Base-by-base conservation (phyloP, 2,797 vertebrate genomes). In the Limosa lapponica region DNA sequence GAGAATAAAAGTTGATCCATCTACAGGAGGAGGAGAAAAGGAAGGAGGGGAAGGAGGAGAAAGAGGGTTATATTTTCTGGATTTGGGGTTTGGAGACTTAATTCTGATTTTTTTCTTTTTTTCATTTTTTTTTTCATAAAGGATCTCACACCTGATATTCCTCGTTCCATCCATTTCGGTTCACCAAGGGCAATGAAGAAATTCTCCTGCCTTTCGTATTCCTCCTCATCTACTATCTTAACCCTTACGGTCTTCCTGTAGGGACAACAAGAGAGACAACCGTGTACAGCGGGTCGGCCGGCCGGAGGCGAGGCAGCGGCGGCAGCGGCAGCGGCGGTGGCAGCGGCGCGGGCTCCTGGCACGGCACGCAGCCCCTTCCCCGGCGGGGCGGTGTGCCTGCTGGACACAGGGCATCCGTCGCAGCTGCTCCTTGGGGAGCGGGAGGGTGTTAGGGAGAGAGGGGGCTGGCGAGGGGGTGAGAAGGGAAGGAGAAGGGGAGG, bases 181-280 rank as follows among this genome's bases (percentile, higher is more conserved):
- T 99, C 99, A 96, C 99, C 99, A 98, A 99, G 99, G 98, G 98
- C 99, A 99, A 99, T 98, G 99, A 99, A 99, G 99, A 99, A 99
- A 99, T 99, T 99, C 98, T 99, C 99, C 99, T 99, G 99, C 98
- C 99, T 99, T 98, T 99, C 99, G 98, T 99, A 99, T 98, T 99
- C 99, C 98, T 99, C 99, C 98, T 99, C 99, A 98, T 99, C 99
- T 98, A 99, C 98, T 98, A 99, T 98, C 98, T 99, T 99, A 98
- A 99, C 99, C 98, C 99, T 99, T 99, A 99, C 79, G 97, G 99
- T 98, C 98, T 99, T 99, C 99, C 99, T 99, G 99, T 98, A 98
- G 97, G 97, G 97, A 98, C 98, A 98, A 98, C 97, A 97, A 98
- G 90, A 98, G 95, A 98, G 98, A 98, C 95, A 98, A 97, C 96